Evolutionary conservation across 1,140 invertebrate genomes (phyloP).

Genomic region (Drosophila saltans): DNA sequence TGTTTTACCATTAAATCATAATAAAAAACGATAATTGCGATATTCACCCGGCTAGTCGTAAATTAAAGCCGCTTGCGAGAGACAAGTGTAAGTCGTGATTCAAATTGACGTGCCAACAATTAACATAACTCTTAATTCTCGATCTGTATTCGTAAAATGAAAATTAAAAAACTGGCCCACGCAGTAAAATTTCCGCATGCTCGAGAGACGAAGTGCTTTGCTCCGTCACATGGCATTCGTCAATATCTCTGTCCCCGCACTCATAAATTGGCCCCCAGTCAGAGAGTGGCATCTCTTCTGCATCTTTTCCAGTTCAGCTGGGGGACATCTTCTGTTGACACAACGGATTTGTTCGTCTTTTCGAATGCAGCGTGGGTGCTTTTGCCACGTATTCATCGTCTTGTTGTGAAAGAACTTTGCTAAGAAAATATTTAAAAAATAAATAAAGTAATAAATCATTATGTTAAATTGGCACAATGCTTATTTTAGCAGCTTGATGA

Average conservation of each 20-base stretch:
- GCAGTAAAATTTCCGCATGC: conserved; percentile 68
- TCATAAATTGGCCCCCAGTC: conserved; percentile 63
- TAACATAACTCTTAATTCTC: conserved; percentile 66
- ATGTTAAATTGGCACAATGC: conserved; percentile 75
- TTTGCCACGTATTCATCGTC: conserved; percentile 25
- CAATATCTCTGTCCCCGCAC: conserved; percentile 66
- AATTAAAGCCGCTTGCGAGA: conserved; percentile 67
- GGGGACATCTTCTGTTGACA: conserved; percentile 64
- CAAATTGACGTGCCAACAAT: conserved; percentile 75
- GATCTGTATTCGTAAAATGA: not conserved
- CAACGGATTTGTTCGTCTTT: conserved; percentile 52
- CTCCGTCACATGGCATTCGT: conserved; percentile 43
- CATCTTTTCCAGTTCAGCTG: conserved; percentile 37
- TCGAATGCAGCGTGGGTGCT: conserved; percentile 51
- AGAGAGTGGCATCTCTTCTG: conserved; percentile 42
- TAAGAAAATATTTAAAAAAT: conserved; percentile 71
- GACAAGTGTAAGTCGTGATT: conserved; percentile 81
- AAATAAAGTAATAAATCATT: conserved; percentile 80
- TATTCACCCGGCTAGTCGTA: conserved; percentile 70
- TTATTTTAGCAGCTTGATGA: conserved; percentile 62
- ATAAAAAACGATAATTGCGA: conserved; percentile 79
- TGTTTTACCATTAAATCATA: conserved; percentile 70
- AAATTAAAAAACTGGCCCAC: conserved; percentile 46
- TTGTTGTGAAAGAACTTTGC: conserved; percentile 70
- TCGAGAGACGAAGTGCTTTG: not conserved